Base-by-base conservation (phyloP, 2,113 vertebrate genomes). In the Carassius carassius region DNA sequence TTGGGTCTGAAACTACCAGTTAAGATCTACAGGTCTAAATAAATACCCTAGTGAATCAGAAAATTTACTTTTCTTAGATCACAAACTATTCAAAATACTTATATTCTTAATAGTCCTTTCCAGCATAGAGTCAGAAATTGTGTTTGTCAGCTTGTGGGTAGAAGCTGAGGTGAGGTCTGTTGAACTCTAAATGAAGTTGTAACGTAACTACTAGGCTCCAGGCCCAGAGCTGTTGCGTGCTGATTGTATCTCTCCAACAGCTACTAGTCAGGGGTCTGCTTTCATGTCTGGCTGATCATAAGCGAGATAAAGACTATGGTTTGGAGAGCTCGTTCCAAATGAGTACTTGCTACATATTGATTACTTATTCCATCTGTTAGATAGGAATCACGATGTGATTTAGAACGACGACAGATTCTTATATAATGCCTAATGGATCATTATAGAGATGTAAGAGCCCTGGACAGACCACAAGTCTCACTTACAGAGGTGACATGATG, bases 171-270 rank as follows among this genome's bases (percentile, higher is more conserved):
- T 76, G 62, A 41, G 8, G 41, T 41, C 41, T 41, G 1, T 41
- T 37, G 37, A 44, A 73, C 70, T 44, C 21, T 47, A 73, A 63
- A 63, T 79, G 78, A 44, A 79, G 58, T 63, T 9, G 35, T 80
- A 80, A 80, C 65, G 58, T 63, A 47, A 80, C 78, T 37, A 19
- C 58, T 44, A 80, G 37, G 78, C 78, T 80, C 37, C 78, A 63
- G 78, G 78, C 58, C 78, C 58, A 80, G 37, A 65, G 16, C n/a
- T 19, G 58, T 23, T 74, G 72, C 41, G 19, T 21, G 44, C 63
- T 69, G 79, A 81, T 81, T 17, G 44, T 23, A 81, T 51, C 79
- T 54, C 44, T 81, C 63, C 41, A 54, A 81, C n/a, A 47, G 60
- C 35, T 47, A 63, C 37, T 47, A 58, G 78, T 63, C 58, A 44